phyloP scores from a whole-genome alignment of 2,888 invertebrate genomes.

The Blera fallax region DNA sequence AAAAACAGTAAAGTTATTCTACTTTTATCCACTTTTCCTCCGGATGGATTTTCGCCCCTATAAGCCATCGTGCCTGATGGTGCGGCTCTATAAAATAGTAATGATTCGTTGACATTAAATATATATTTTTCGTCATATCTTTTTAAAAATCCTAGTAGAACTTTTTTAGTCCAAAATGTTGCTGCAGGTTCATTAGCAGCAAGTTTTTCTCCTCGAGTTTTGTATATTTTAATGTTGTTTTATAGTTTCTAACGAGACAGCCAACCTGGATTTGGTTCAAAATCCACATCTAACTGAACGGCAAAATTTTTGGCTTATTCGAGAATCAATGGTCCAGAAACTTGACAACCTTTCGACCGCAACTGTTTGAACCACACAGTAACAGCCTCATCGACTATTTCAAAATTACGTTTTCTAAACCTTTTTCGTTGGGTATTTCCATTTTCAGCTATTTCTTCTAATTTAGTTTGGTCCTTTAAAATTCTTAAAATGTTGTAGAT shows the following conservation, averaged over 20 bases:
- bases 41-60: neutral
- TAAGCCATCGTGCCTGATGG: neutral
- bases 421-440: neutral
- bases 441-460: neutral
- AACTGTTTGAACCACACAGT: neutral
- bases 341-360: neutral
- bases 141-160: neutral
- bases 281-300: neutral
- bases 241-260: neutral
- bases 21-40: neutral
- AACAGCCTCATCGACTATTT: neutral
- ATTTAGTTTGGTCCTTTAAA: neutral
- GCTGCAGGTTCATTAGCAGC: neutral
- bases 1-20: neutral
- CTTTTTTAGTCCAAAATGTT: neutral
- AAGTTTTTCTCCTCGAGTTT: neutral
- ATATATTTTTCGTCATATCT: neutral
- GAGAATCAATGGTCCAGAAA: neutral
- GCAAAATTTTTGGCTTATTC: neutral
- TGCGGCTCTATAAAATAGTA: neutral
- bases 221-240: neutral
- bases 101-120: neutral
- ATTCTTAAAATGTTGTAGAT: neutral
- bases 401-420: neutral
- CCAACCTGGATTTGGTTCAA: neutral